These are phyloP conservation scores for Teleiodes luculella DNA, from an alignment of 2,888 invertebrate genomes.

Conservation along the genomic window DNA sequence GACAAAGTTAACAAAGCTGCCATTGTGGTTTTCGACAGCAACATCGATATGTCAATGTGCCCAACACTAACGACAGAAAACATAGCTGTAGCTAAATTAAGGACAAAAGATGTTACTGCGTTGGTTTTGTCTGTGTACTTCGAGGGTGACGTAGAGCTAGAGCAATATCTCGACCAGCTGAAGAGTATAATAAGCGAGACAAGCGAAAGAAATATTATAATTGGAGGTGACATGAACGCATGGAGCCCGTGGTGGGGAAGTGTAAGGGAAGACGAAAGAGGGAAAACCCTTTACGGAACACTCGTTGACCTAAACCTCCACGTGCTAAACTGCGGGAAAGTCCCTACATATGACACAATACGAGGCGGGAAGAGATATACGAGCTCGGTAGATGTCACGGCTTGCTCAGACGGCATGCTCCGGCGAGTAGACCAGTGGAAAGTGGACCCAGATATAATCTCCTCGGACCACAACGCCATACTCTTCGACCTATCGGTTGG, in stretches of 20 bases:
- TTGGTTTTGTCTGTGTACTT: background rate
- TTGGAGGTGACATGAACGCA: background rate
- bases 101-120: background rate
- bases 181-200: background rate
- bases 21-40: constrained; percentile 10
- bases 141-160: background rate
- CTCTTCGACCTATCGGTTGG: constrained; percentile 3
- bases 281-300: constrained; percentile 12
- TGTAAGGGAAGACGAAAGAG: constrained; percentile 16
- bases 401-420: constrained; percentile 10
- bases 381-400: background rate
- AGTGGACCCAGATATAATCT: constrained; percentile 10
- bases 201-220: background rate
- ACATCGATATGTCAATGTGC: background rate
- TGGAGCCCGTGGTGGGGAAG: constrained; percentile 24
- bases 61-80: constrained; percentile 9
- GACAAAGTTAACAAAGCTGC: constrained; percentile 6
- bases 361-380: background rate
- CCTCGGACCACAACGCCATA: constrained; percentile 21
- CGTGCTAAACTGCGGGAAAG: constrained; percentile 11
- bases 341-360: constrained; percentile 18
- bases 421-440: constrained; percentile 13
- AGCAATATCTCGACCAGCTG: background rate
- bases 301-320: constrained; percentile 11
- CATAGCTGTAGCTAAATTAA: background rate